These are phyloP conservation scores for Ciconia boyciana DNA, from an alignment of 2,113 vertebrate genomes.

Conservation along the genomic window DNA sequence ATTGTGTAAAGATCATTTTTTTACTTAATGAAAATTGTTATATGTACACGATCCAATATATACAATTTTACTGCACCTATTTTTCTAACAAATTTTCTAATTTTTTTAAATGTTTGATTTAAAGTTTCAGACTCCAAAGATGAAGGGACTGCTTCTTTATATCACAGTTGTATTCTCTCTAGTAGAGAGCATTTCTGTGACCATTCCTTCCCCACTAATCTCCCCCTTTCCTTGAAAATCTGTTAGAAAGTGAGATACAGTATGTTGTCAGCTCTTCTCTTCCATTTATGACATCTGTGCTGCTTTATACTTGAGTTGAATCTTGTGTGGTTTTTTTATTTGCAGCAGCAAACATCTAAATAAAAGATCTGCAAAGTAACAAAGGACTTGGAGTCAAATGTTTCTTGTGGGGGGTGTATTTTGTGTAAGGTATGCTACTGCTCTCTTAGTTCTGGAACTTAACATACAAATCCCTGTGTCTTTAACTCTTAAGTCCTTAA, in stretches of 20 bases:
- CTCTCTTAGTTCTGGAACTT: not conserved
- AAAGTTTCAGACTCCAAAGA: slow-evolving; percentile 48
- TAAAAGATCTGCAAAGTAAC: slow-evolving; percentile 64
- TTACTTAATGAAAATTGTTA: slow-evolving; percentile 41
- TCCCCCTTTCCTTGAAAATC: not conserved
- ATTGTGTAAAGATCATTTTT: slow-evolving; percentile 65
- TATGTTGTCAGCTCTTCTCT: not conserved
- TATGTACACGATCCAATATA: slow-evolving; percentile 3
- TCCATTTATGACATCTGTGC: not conserved
- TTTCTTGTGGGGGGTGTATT: not conserved
- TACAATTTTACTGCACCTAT: slow-evolving; percentile 58
- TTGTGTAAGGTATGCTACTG: not conserved
- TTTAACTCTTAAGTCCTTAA: not conserved
- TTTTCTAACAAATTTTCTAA: slow-evolving; percentile 65
- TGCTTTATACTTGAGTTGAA: slow-evolving; percentile 40
- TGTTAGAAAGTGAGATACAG: not conserved
- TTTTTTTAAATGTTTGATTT: slow-evolving; percentile 44
- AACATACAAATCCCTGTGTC: not conserved
- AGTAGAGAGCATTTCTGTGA: slow-evolving; percentile 38
- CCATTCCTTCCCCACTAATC: not conserved
- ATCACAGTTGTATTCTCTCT: slow-evolving; percentile 39
- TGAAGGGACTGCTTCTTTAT: slow-evolving; percentile 56
- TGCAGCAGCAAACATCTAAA: slow-evolving; percentile 28
- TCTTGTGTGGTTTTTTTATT: slow-evolving; percentile 26
- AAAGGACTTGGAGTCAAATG: not conserved